These are phyloP conservation scores for Bombylius discolor DNA, from an alignment of 2,888 invertebrate genomes.

Conservation along the genomic window DNA sequence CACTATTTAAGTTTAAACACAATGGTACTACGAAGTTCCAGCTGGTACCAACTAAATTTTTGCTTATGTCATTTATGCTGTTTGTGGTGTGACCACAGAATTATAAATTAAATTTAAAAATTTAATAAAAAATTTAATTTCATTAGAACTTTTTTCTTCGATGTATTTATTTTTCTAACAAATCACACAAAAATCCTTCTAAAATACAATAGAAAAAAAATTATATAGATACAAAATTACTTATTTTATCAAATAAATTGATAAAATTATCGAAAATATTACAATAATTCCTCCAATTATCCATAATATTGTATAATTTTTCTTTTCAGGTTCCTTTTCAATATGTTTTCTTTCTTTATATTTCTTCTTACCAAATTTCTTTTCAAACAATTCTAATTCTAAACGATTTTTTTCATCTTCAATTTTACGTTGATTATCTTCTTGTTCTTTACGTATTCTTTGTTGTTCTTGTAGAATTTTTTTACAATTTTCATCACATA, in stretches of 20 bases:
- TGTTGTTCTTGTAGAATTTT: slow-evolving; percentile 43
- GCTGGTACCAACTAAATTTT: too few species aligned
- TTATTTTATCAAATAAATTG: not conserved
- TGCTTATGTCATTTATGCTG: too few species aligned
- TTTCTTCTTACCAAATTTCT: slow-evolving; percentile 59
- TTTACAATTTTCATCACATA: slow-evolving; percentile 53
- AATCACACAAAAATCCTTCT: too few species aligned
- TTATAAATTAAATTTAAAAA: too few species aligned
- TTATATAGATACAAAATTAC: too few species aligned
- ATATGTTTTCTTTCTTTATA: slow-evolving; percentile 36
- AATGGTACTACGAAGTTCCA: too few species aligned
- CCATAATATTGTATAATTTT: slow-evolving; percentile 19
- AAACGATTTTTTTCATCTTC: slow-evolving; percentile 56
- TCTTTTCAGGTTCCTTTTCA: slow-evolving; percentile 13
- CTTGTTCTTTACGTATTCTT: slow-evolving; percentile 39
- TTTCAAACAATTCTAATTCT: slow-evolving; percentile 64
- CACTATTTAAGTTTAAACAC: too few species aligned
- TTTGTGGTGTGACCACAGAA: too few species aligned
- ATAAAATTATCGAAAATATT: slow-evolving; percentile 19
- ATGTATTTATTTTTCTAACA: too few species aligned
- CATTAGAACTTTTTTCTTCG: too few species aligned
- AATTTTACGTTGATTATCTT: slow-evolving; percentile 40
- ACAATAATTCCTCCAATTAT: slow-evolving; percentile 18
- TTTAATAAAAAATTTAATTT: too few species aligned
- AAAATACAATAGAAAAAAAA: too few species aligned